Base-by-base conservation (phyloP, 2,888 invertebrate genomes). In the Gymnocheta viridis region DNA sequence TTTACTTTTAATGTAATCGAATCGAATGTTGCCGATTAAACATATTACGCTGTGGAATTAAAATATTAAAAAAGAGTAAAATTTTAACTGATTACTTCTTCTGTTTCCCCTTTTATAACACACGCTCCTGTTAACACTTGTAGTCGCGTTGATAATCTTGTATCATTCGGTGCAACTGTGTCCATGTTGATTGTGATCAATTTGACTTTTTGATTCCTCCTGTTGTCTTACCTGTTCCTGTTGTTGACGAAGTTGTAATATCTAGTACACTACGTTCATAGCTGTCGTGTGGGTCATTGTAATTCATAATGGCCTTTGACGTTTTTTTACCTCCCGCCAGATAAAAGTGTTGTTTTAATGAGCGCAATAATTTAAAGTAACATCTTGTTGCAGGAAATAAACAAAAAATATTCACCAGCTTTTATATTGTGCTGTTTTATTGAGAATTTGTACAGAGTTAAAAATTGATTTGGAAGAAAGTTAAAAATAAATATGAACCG, bases 171-270 rank as follows among this genome's bases (percentile, higher is more conserved):
- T 41, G 35, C 51, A 60, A 62, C 22, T 69, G 74, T 54, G 51
- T 41, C 2, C 54, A 73, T 69, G 74, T 74, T 62, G 32, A 54
- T 44, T 74, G 32, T 49, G 29, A 74, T 62, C 41, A 60, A 54
- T 80, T 58, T 58, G 60, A 73, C 73, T 51, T 66, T 41, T 67
- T 35, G 56, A 38, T 80, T 54, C 35, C 73, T 67, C 49, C 80
- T 80, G 80, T 27, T 58, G 66, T 60, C 67, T 56, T 60, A 58
- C 58, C 80, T 41, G n/a, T 60, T 58, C 10, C 38, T 44, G 12
- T n/a, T 44, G 22, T 74, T 51, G 19, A 12, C 1, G 9, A 19
- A 27, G 51, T 62, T 51, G 35, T 49, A 35, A 32, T 73, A 41
- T 29, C 4, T 29, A 32, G 19, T 44, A 44, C 10, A 27, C 54